Conservation (phyloP, 2,797 vertebrate genomes). For the Tapera naevia region DNA sequence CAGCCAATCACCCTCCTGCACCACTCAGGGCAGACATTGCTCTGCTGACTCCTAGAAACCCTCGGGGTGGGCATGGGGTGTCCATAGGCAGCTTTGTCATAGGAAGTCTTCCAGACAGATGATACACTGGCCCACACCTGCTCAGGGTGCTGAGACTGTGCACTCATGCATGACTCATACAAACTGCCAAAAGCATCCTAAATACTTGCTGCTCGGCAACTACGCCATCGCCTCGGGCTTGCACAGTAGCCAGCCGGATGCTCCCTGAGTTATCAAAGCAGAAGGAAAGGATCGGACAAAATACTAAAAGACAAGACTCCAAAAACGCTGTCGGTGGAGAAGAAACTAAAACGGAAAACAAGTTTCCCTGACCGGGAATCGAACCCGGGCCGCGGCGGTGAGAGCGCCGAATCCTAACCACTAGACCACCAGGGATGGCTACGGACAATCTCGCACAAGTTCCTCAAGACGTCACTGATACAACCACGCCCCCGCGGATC, state of each 20-base stretch:
- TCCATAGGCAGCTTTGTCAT: neutral
- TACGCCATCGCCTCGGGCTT: fast-evolving
- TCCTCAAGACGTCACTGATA: fast-evolving
- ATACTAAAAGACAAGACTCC: fast-evolving
- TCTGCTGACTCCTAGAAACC: neutral
- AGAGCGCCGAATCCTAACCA: conserved; percentile 51
- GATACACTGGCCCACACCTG: fast-evolving
- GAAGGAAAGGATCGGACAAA: fast-evolving
- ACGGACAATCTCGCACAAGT: fast-evolving
- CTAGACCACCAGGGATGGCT: conserved; percentile 33
- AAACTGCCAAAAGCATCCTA: fast-evolving
- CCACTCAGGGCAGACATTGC: neutral
- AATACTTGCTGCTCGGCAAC: neutral
- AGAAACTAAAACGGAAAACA: fast-evolving
- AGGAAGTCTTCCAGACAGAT: neutral
- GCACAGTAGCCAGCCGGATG: fast-evolving
- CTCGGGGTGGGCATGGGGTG: fast-evolving
- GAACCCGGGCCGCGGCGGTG: conserved; percentile 25
- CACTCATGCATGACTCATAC: fast-evolving
- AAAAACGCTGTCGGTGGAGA: too few species aligned
- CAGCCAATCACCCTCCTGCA: neutral
- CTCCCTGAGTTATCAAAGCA: too few species aligned
- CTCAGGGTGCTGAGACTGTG: fast-evolving
- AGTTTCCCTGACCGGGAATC: conserved; percentile 47
- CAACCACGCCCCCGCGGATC: fast-evolving